phyloP scores from a whole-genome alignment of 2,113 vertebrate genomes.

The Sitta europaea region DNA sequence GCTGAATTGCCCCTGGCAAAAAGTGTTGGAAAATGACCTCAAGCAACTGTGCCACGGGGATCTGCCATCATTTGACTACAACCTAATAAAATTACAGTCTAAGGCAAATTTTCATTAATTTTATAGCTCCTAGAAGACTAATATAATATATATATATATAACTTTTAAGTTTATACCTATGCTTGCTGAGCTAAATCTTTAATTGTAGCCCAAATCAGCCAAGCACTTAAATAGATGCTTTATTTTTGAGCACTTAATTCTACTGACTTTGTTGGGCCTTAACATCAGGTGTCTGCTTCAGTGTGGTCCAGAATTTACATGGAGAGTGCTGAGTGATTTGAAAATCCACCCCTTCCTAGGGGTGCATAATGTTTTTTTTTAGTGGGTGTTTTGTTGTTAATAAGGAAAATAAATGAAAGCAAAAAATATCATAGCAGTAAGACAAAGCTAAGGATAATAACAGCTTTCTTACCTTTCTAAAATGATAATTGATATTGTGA shows the following conservation, averaged over 20 bases:
- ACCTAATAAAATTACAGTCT: constrained; percentile 23
- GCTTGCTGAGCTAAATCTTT: constrained; percentile 39
- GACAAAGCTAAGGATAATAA: background rate
- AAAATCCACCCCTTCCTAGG: background rate
- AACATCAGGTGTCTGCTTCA: background rate
- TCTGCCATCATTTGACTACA: constrained; percentile 16
- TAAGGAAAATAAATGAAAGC: background rate
- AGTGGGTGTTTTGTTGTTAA: background rate
- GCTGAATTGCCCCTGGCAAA: background rate
- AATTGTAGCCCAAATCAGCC: constrained; percentile 17
- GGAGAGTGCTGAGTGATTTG: background rate
- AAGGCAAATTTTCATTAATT: constrained; percentile 61
- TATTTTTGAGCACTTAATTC: constrained; percentile 6
- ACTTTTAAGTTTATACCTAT: constrained; percentile 24
- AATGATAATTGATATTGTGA: background rate
- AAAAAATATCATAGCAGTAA: background rate
- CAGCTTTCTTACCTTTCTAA: background rate
- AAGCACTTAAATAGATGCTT: constrained; percentile 2
- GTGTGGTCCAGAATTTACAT: background rate
- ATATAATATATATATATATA: background rate
- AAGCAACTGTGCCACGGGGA: constrained; percentile 30
- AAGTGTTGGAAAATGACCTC: constrained; percentile 20
- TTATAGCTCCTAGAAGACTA: constrained; percentile 25
- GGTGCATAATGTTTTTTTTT: background rate
- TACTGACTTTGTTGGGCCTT: background rate